Evolutionary conservation across 2,888 invertebrate species (phyloP).

Genomic region (Exocentrus adspersus): DNA sequence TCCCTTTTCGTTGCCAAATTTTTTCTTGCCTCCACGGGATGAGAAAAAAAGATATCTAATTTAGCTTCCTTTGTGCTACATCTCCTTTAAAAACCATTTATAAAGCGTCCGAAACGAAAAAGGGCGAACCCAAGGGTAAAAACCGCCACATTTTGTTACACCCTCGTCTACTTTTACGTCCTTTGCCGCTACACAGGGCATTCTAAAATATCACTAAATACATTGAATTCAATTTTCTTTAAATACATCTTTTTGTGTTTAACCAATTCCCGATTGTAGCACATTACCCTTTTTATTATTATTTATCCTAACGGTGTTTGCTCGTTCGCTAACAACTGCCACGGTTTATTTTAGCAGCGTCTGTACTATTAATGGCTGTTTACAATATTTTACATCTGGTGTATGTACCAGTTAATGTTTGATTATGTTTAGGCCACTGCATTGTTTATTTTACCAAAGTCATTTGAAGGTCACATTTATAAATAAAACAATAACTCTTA

Average conservation of each 20-base stretch:
- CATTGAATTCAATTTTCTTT: too few species aligned
- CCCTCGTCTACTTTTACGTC: too few species aligned
- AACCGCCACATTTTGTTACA: too few species aligned
- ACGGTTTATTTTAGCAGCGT: conserved; percentile 4
- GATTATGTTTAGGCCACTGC: not conserved
- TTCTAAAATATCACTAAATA: too few species aligned
- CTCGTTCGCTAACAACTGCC: not conserved
- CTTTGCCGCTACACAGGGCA: too few species aligned
- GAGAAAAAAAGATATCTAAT: conserved; percentile 5
- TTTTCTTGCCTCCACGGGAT: not conserved
- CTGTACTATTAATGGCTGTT: not conserved
- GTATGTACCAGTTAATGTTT: not conserved
- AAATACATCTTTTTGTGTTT: too few species aligned
- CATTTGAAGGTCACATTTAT: not conserved
- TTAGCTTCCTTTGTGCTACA: not conserved
- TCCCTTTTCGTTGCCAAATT: not conserved
- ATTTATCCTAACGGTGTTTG: not conserved
- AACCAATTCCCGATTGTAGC: too few species aligned
- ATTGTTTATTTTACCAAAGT: not conserved
- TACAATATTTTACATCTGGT: conserved; percentile 11
- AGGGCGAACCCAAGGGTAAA: too few species aligned
- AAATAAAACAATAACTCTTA: too few species aligned
- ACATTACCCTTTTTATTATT: conserved; percentile 3
- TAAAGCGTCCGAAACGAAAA: conserved; percentile 8
- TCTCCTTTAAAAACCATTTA: conserved; percentile 7